Evolutionary conservation across 2,113 vertebrate genomes (phyloP), one percentile per base, ranked within the genome.

Genomic region (Delphinus delphis): DNA sequence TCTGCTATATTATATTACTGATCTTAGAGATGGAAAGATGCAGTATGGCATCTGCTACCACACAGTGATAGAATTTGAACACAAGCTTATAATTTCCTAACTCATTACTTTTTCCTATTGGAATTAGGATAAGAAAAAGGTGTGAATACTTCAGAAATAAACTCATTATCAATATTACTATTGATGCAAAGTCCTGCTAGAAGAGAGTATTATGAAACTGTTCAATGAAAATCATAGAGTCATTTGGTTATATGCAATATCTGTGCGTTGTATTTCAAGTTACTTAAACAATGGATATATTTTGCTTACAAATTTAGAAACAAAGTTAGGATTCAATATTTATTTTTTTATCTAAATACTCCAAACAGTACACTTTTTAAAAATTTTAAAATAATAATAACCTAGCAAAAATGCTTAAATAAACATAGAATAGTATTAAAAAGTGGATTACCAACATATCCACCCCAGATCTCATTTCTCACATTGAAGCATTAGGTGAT

Each of bases 1-100:
- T 65, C 65, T 65, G 17, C 50, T 47, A 20, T 55, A 60, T 93
- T 92, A 7, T 84, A 67, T 74, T 80, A 84, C 63, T 79, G 10
- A 87, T 90, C 47, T 96, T 50, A 20, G 47, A 88, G 38, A 93
- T 71, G 26, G 76, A 80, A 71, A 65, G 33, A 82, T 76, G 25
- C 21, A 80, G 10, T 26, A 26, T 88, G 84, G 41, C 82, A 71
- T 55, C 41, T 95, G 36, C 36, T 74, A 53, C 58, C 41, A 10
- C 5, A 36, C 0, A 74, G 6, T 74, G 63, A 90, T 28, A 74
- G 53, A 73, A 80, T 97, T 63, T 92, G 47, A 96, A 58, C 23
- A 76, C 26, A 81, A 96, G 18, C 2, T 87, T 84, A 28, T 74
- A 83, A 83, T 44, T 95, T 86, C 36, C 25, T 90, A 98, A 90